Base-by-base conservation (phyloP, 37 sponge, comb jelly and placozoan species). In the Cladorhizidae sp. region DNA sequence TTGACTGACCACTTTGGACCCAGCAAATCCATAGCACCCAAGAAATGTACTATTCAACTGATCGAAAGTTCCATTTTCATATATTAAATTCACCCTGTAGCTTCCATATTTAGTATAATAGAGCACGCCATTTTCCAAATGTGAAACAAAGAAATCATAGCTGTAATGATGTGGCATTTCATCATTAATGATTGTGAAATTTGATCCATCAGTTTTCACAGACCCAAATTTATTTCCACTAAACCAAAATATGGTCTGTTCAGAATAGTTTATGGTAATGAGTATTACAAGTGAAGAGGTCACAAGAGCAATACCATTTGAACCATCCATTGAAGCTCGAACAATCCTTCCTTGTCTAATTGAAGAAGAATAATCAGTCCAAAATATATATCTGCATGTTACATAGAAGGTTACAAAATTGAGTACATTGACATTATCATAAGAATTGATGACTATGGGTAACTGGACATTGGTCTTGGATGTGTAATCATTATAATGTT, bases 201-300 rank as follows among this genome's bases (percentile, higher is more conserved):
- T 31, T 88, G 85, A 55, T 87, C 80, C n/a, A 64, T 50, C 17
- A 67, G 23, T 7, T 56, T 67, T 1, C 56, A 45, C 41, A 82
- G 72, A 40, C 80, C 26, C 31, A 29, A n/a, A 28, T 80, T 76
- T 23, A 52, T 28, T 32, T 36, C 64, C 29, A 73, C 72, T 29
- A 84, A 82, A 70, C 93, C 93, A 92, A 80, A 84, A 92, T 41
- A 92, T 65, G 15, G 72, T 87, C 49, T 79, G 71, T 2, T 80
- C 57, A 0, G 61, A 39, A 9, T 61, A 32, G 57, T 92, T 85
- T 5, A 92, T 28, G 3, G 93, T 59, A 0, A 92, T 75, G n/a
- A 67, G 77, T 55, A 39, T 85, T 9, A 85, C 77, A 57, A 64
- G 58, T 54, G 49, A 42, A 12, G 39, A 28, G 26, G 6, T 58